Evolutionary conservation across 2,797 vertebrate species (phyloP).

Genomic region (Triplophysa yarkandensis): DNA sequence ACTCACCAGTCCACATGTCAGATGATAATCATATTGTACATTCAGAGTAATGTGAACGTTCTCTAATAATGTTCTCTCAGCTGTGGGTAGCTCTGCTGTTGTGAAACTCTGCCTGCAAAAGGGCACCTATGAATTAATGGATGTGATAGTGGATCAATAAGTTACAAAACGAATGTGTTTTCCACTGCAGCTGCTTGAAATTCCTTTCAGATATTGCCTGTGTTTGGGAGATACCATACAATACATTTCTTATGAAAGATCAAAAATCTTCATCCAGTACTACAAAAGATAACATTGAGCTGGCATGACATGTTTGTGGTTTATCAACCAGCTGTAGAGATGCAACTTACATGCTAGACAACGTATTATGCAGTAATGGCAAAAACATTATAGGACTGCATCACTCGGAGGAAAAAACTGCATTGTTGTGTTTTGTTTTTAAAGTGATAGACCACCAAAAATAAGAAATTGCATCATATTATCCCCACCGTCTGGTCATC

Average conservation of each 20-base stretch:
- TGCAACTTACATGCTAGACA: slow-evolving; percentile 28
- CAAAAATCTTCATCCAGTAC: slow-evolving; percentile 52
- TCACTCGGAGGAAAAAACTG: slow-evolving; percentile 27
- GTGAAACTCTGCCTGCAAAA: slow-evolving; percentile 61
- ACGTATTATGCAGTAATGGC: slow-evolving; percentile 33
- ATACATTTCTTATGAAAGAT: slow-evolving; percentile 61
- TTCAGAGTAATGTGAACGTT: not conserved
- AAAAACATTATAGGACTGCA: slow-evolving; percentile 45
- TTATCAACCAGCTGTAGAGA: slow-evolving; percentile 42
- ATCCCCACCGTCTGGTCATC: no score
- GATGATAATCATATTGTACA: not conserved
- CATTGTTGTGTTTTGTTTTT: not conserved
- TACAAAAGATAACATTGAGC: slow-evolving; percentile 23
- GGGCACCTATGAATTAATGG: slow-evolving; percentile 71
- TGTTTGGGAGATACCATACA: slow-evolving; percentile 57
- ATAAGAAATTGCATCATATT: no score
- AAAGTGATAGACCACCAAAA: no score
- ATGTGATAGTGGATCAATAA: slow-evolving; percentile 73
- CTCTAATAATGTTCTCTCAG: slow-evolving; percentile 14
- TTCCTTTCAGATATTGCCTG: slow-evolving; percentile 61
- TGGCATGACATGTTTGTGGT: slow-evolving; percentile 39
- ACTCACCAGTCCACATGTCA: not conserved
- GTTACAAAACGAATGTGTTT: slow-evolving; percentile 58
- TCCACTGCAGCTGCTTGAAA: slow-evolving; percentile 57
- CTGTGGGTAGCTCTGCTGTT: not conserved